phyloP scores from a whole-genome alignment of 2,797 vertebrate species.

The Typhlichthys subterraneus region DNA sequence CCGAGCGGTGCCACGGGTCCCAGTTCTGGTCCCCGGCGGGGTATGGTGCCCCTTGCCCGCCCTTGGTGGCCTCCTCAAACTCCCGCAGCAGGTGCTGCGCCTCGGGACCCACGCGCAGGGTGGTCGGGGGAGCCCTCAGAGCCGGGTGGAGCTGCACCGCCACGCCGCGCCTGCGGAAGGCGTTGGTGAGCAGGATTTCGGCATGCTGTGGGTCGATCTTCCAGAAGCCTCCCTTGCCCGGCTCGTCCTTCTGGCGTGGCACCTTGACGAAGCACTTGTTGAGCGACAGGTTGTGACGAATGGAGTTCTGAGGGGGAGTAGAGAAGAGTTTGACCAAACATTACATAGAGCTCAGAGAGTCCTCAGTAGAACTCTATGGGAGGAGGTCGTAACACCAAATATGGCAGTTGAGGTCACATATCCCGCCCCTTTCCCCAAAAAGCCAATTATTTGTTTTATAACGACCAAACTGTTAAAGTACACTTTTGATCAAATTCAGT shows the following conservation, averaged over 20 bases:
- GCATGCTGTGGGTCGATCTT: constrained; percentile 93
- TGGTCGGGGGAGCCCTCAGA: constrained; percentile 48
- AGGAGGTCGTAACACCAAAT: too few species aligned
- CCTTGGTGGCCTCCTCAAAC: constrained; percentile 84
- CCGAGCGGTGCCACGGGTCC: constrained; percentile 74
- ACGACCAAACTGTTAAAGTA: too few species aligned
- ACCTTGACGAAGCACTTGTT: constrained; percentile 99
- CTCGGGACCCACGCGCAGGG: constrained; percentile 54
- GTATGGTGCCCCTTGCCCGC: constrained; percentile 2
- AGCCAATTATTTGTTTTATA: too few species aligned
- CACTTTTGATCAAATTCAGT: too few species aligned
- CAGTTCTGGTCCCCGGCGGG: constrained; percentile 68
- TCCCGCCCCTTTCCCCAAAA: too few species aligned
- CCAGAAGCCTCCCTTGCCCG: constrained; percentile 96
- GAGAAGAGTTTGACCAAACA: not conserved
- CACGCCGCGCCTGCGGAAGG: constrained; percentile 88
- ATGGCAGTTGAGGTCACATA: too few species aligned
- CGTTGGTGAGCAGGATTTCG: constrained; percentile 86
- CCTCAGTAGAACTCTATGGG: too few species aligned
- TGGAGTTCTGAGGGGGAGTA: constrained; percentile 84
- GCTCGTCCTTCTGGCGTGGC: constrained; percentile 93
- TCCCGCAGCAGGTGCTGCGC: constrained; percentile 86
- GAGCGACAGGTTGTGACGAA: constrained; percentile 94
- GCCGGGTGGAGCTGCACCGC: constrained; percentile 88
- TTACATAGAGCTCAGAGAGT: too few species aligned